Evolutionary conservation across 2,113 vertebrate species (phyloP).

Genomic region (Lophura nycthemera): DNA sequence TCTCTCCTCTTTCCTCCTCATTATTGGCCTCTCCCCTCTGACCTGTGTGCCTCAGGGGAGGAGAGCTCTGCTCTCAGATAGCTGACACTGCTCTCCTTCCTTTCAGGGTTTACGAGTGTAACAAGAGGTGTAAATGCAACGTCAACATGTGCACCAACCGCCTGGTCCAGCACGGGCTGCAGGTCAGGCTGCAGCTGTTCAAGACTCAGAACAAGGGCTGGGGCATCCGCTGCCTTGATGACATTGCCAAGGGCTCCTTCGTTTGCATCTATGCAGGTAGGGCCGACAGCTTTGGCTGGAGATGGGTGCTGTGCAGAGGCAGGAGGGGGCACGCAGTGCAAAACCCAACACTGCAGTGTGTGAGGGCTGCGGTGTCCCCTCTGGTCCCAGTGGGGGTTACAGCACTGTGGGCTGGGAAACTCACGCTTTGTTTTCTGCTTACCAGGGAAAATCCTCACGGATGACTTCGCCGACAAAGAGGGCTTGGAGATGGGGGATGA

Average conservation of each 20-base stretch:
- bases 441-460: conserved; percentile 94
- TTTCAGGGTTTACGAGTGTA: conserved; percentile 93
- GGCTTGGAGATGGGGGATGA: conserved; percentile 98
- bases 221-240: conserved; percentile 97
- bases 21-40: too few species aligned
- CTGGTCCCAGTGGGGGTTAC: too few species aligned
- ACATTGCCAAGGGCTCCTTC: conserved; percentile 95
- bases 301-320: too few species aligned
- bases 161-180: conserved; percentile 94
- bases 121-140: conserved; percentile 92
- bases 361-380: too few species aligned
- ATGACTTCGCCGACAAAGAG: conserved; percentile 97
- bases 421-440: accelerated
- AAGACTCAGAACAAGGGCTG: conserved; percentile 99
- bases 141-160: conserved; percentile 92
- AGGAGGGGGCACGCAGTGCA: too few species aligned
- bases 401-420: background rate
- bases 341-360: too few species aligned
- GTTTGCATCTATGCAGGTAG: conserved; percentile 98
- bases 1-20: accelerated
- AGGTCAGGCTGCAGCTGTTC: conserved; percentile 96
- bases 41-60: background rate
- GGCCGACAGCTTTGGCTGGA: background rate
- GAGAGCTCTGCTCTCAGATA: too few species aligned
- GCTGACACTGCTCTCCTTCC: background rate